Base-by-base conservation (phyloP, 2,888 invertebrate species). In the Drosophila conformis region DNA sequence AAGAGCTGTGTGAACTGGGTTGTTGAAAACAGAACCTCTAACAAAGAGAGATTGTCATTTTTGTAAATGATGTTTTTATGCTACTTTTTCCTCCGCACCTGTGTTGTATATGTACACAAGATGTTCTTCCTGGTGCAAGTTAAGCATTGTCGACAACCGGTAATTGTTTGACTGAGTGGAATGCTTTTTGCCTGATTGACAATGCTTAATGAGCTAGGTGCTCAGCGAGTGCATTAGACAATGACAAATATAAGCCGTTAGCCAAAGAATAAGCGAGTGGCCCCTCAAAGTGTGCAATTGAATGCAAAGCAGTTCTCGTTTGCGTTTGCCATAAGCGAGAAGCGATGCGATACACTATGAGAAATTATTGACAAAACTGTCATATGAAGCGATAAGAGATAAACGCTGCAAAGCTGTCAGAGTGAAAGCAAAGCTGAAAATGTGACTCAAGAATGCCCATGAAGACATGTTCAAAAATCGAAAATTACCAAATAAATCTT, bases 131-230 rank as follows among this genome's bases (percentile, higher is more conserved):
- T 57, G 27, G 40, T 58, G 59, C 35, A 51, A 51, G 62, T 51
- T 51, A n/a, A 51, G 52, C 35, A 52, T 38, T 38, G 68, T 29
- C 31, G 42, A 48, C 38, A 49, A 31, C 35, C 46, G 54, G 31
- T 31, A 53, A 63, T 27, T 49, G 56, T 51, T 51, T 29, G 51
- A 31, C 29, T n/a, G 51, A 51, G 51, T 31, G 51, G 51, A n/a
- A 51, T n/a, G 51, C 51, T 54, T 52, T 51, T 33, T 31, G 18
- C 48, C 36, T 42, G 59, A 36, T 61, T 68, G 52, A 27, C 52
- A 69, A 51, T n/a, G 54, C 25, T 35, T 29, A 42, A 33, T 40
- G 4, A n/a, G 25, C 18, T n/a, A 33, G 48, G 15, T 8, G 25
- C 33, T 27, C 15, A 11, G 7, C 25, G 46, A 46, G 15, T 46